Base-by-base conservation (phyloP, 1,140 invertebrate species). In the Cheumatopsyche charites region DNA sequence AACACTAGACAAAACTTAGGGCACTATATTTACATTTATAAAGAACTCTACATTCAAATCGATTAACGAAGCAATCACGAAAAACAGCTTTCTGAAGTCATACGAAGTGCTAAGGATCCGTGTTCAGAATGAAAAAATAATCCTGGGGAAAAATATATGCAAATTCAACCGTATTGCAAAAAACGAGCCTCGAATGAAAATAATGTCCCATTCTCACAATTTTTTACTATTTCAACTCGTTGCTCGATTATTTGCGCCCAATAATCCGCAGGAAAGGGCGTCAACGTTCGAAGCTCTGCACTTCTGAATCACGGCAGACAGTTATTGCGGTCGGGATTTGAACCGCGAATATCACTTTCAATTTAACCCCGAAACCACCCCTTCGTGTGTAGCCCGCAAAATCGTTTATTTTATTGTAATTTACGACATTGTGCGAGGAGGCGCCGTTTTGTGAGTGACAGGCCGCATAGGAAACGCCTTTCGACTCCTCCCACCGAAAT, bases 361-460 rank as follows among this genome's bases (percentile, higher is more conserved):
- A 75, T 75, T 75, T 73, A 15, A 26, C 29, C 29, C 12, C 55
- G n/a, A 4, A 36, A 36, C 29, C 3, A 3, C 29, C 3, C 3
- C 29, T 9, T 4, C 29, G 3, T 9, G 3, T 9, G 3, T 3
- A 36, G 9, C 29, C 29, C 29, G 29, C 29, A 70, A 70, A 67
- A 73, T 73, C 68, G 71, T 73, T 73, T 72, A 75, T 73, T 73
- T 75, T 72, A 71, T 70, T 63, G 71, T 71, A 71, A 67, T 75
- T 75, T 75, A 75, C 68, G 71, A 73, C 19, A 66, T 13, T 61
- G n/a, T n/a, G n/a, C n/a, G n/a, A n/a, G n/a, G 43, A 23, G 66
- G 63, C 63, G 68, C 70, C 70, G 17, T 66, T 12, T 49, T 72
- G 73, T 75, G 73, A 75, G 43, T 75, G 73, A 75, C 73, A 75